phyloP scores from a whole-genome alignment of 2,113 vertebrate genomes.

The Lethenteron reissneri region DNA sequence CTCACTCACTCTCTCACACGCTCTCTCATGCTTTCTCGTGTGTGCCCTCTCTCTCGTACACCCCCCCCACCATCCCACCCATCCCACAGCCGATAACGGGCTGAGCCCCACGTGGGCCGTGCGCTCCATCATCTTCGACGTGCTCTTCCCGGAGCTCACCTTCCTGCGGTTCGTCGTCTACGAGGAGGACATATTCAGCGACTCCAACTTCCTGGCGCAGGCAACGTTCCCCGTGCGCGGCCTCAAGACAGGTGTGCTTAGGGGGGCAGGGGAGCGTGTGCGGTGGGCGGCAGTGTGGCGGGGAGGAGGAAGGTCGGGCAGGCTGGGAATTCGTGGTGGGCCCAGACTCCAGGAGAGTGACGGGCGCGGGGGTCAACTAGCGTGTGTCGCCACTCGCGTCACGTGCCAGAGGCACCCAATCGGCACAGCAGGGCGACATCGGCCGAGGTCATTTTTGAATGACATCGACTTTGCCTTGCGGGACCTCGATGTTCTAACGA shows the following conservation, averaged over 20 bases:
- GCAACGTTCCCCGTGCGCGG: constrained; percentile 76
- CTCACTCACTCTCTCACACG: background rate
- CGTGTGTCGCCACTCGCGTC: background rate
- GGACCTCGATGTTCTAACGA: too few relatives aligned
- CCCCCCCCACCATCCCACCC: background rate
- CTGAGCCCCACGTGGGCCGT: constrained; percentile 4
- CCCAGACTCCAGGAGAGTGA: background rate
- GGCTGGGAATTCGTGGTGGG: background rate
- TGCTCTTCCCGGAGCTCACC: constrained; percentile 34
- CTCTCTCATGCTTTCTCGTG: background rate
- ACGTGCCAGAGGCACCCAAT: background rate
- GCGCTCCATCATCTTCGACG: background rate
- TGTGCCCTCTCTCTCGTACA: background rate
- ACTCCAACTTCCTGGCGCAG: constrained; percentile 87
- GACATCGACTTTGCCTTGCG: too few relatives aligned
- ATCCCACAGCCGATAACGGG: constrained; percentile 1
- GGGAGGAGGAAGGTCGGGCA: background rate
- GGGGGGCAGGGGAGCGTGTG: background rate
- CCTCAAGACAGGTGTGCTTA: constrained; percentile 47
- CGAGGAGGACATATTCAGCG: constrained; percentile 96
- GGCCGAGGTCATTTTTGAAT: too few relatives aligned
- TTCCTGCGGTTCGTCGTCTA: constrained; percentile 83
- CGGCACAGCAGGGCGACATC: background rate
- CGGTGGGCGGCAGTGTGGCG: background rate
- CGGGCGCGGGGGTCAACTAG: background rate